These are phyloP conservation scores for Procavia capensis DNA, from an alignment of 2,113 vertebrate genomes.

Conservation along the genomic window DNA sequence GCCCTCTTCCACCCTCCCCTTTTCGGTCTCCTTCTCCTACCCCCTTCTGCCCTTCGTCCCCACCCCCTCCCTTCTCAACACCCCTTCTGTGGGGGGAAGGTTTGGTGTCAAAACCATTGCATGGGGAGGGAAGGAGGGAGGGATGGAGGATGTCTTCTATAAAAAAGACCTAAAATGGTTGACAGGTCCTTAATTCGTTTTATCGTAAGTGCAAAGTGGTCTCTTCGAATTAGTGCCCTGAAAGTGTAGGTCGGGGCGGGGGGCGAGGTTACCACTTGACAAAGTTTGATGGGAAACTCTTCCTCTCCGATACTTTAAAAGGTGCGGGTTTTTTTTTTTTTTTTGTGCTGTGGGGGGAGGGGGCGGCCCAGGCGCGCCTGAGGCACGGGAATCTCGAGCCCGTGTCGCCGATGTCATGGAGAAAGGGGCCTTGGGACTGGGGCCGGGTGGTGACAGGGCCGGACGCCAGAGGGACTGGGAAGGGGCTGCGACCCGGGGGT, in stretches of 20 bases:
- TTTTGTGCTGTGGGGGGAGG: neutral
- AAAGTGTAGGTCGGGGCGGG: conserved; percentile 40
- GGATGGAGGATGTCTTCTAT: conserved; percentile 66
- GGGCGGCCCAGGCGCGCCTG: conserved; percentile 11
- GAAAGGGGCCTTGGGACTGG: neutral
- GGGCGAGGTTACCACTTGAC: conserved; percentile 55
- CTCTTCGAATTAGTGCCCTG: neutral
- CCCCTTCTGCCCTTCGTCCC: conserved; percentile 44
- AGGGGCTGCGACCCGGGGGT: neutral
- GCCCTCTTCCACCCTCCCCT: conserved; percentile 43
- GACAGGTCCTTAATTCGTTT: conserved; percentile 85
- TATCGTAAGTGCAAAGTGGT: conserved; percentile 65
- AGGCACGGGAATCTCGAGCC: neutral
- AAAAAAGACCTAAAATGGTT: conserved; percentile 87
- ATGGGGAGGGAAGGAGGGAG: conserved; percentile 12
- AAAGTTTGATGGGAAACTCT: conserved; percentile 80
- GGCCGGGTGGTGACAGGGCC: conserved; percentile 37
- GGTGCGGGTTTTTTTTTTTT: conserved; percentile 34
- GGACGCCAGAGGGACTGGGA: neutral
- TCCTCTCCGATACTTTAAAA: conserved; percentile 51
- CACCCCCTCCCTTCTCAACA: conserved; percentile 49
- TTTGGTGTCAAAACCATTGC: conserved; percentile 73
- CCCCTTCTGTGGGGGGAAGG: conserved; percentile 71
- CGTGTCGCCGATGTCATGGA: neutral
- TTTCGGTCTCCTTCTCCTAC: conserved; percentile 40